Base-by-base conservation (phyloP, 2,113 vertebrate genomes). In the Hemichromis elongatus region DNA sequence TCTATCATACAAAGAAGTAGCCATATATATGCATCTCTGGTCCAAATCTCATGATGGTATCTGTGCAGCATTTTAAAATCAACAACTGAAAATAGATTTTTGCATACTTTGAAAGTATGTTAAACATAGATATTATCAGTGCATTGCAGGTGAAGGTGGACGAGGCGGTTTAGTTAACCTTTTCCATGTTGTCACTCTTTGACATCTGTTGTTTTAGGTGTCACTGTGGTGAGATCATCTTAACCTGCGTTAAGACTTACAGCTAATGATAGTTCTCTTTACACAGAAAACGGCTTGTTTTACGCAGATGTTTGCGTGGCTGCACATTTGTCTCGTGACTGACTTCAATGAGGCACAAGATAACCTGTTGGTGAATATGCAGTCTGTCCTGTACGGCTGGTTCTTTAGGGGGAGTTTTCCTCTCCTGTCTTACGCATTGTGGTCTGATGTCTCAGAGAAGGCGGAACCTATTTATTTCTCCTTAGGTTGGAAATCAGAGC, bases 331-430 rank as follows among this genome's bases (percentile, higher is more conserved):
- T 78, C 77, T n/a, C 2, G 2, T 68, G 81, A 59, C 30, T 14
- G 73, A 16, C 50, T 52, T 79, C 81, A 35, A 21, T 42, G 4
- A 83, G 57, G n/a, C 6, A 5, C 4, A 18, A 18, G 7, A 55
- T 2, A 12, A 42, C 16, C 35, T 26, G 57, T 3, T n/a, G 28
- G 68, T 37, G 42, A 79, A 80, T 83, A 91, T 91, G 92, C 75
- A 35, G 93, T 26, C n/a, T 8, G 11, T 92, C 96, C 86, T 30
- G 96, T 83, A 42, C 4, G 12, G 61, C 95, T 55, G 89, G 96
- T 95, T 95, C 57, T 82, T 35, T 16, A 35, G 4, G 3, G 82
- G 77, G 77, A 75, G 35, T 87, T 85, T 88, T 77, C 6, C 10
- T 5, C 40, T 9, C 10, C 9, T n/a, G 9, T 50, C 42, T 40